A percentile compares a stretch with the other conserved stretches of the same genome.
Evolutionary conservation across 1,140 invertebrate species (phyloP).

Genomic region (Ptiloglossa arizonensis): DNA sequence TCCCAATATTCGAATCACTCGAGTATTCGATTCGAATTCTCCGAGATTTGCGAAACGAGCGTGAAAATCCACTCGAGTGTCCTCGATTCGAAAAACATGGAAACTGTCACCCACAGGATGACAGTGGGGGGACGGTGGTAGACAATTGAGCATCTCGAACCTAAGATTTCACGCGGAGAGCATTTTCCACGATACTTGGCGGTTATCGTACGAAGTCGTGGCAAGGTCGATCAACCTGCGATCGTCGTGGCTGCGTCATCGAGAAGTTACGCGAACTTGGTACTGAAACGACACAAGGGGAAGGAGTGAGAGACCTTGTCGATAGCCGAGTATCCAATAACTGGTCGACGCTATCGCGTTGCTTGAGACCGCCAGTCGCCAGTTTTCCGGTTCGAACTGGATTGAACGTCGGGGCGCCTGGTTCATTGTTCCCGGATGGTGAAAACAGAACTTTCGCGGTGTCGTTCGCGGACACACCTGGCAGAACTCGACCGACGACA

Average conservation of each 20-base stretch:
- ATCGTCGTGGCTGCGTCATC: not conserved
- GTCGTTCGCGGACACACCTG: not conserved
- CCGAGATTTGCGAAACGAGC: no score
- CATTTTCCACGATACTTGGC: constrained; percentile 2
- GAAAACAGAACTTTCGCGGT: constrained; percentile 34
- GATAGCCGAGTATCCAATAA: constrained; percentile 50
- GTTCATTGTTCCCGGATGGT: constrained; percentile 52
- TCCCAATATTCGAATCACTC: no score
- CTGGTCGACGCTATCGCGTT: constrained; percentile 45
- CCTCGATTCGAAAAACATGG: no score
- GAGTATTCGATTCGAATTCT: no score
- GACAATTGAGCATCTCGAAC: not conserved
- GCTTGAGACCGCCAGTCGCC: constrained; percentile 67
- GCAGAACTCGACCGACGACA: not conserved
- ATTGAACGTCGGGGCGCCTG: constrained; percentile 19
- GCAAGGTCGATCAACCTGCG: constrained; percentile 29
- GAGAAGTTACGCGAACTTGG: not conserved
- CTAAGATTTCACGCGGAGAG: not conserved
- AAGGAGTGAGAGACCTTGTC: constrained; percentile 17
- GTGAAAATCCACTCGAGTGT: no score
- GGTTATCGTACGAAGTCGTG: not conserved
- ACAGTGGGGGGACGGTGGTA: no score
- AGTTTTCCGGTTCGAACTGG: constrained; percentile 70
- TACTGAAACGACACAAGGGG: not conserved
- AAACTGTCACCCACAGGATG: no score